A percentile compares a stretch with the other conserved stretches of the same genome.
Evolutionary conservation across 2,113 vertebrate genomes (phyloP).

Genomic region (Paramormyrops kingsleyae): DNA sequence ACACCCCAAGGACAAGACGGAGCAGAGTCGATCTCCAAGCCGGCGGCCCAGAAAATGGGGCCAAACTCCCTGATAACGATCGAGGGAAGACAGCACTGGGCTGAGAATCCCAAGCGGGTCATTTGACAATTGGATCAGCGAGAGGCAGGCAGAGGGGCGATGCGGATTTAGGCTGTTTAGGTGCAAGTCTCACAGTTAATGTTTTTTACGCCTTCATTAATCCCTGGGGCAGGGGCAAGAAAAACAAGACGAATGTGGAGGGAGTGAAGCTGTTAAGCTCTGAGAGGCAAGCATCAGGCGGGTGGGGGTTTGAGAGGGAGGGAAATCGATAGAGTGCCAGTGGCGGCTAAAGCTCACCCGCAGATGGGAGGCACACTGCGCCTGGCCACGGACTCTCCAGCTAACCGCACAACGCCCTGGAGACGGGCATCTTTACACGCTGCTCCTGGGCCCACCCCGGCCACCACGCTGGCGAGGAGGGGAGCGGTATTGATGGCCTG

Average conservation of each 20-base stretch:
- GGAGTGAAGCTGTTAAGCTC: background rate
- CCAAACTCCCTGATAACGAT: background rate
- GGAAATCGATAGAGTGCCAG: background rate
- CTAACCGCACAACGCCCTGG: background rate
- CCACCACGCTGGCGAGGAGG: background rate
- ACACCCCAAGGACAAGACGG: background rate
- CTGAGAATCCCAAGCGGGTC: background rate
- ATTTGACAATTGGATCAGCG: background rate
- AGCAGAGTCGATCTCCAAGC: background rate
- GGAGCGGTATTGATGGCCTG: background rate
- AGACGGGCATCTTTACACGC: background rate
- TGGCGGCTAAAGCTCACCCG: background rate
- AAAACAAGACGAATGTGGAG: background rate
- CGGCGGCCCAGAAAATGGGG: background rate
- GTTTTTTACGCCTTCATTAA: background rate
- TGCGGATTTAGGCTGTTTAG: background rate
- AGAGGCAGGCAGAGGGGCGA: background rate
- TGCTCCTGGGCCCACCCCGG: background rate
- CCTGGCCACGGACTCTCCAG: background rate
- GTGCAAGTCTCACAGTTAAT: background rate
- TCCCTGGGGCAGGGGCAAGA: background rate
- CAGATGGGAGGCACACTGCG: background rate
- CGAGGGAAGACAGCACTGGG: background rate
- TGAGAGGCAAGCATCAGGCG: background rate
- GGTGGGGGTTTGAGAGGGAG: background rate